These are phyloP conservation scores for Villa cingulata DNA, from an alignment of 2,888 invertebrate species.

Conservation along the genomic window DNA sequence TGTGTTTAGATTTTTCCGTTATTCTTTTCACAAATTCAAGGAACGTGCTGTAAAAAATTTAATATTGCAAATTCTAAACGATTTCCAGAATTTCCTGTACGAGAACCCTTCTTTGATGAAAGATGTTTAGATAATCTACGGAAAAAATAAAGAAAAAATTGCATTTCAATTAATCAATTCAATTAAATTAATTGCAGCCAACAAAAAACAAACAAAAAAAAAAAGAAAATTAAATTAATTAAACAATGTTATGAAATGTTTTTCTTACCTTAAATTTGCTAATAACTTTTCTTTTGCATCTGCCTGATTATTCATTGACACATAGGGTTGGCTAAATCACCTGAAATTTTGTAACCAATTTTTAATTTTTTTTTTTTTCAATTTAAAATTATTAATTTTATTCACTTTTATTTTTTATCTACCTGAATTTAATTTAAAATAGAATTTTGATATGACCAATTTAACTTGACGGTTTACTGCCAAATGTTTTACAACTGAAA, in stretches of 20 bases:
- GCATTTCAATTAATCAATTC: not conserved
- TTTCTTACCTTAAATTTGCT: conserved; percentile 29
- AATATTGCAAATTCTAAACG: conserved; percentile 33
- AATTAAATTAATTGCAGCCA: too few relatives aligned
- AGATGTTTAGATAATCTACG: conserved; percentile 31
- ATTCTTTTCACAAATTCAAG: conserved; percentile 28
- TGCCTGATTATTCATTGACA: conserved; percentile 15
- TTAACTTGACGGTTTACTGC: too few relatives aligned
- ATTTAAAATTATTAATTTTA: too few relatives aligned
- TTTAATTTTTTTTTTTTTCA: too few relatives aligned
- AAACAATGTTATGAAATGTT: not conserved
- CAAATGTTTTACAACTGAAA: too few relatives aligned
- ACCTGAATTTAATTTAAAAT: too few relatives aligned
- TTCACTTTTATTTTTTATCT: too few relatives aligned
- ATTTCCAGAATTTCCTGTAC: conserved; percentile 34
- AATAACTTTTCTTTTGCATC: conserved; percentile 33
- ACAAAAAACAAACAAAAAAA: not conserved
- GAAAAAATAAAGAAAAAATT: not conserved
- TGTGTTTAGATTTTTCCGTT: too few relatives aligned
- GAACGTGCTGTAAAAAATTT: conserved; percentile 33
- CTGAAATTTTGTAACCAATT: too few relatives aligned
- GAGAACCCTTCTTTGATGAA: conserved; percentile 30
- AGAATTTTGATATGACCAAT: too few relatives aligned
- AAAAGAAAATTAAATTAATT: not conserved
- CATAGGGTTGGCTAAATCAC: conserved; percentile 8